A percentile compares a stretch with the other conserved stretches of the same genome.
Evolutionary conservation across 2,888 invertebrate species (phyloP).

Genomic region (Sturmia bella): DNA sequence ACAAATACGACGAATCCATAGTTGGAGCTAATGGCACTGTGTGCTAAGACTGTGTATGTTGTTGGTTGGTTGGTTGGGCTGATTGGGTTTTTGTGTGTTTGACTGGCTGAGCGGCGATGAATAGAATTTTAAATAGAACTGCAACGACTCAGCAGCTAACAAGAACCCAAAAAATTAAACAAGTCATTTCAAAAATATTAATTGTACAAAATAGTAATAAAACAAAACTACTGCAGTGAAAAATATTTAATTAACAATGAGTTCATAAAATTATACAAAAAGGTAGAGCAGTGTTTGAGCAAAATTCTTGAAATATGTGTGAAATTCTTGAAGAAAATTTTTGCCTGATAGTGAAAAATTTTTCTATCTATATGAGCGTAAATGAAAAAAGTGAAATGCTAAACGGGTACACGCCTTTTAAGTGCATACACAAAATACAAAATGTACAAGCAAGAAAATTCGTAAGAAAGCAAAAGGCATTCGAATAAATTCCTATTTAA

Average conservation of each 20-base stretch:
- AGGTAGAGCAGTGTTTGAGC: constrained; percentile 27
- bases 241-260: constrained; percentile 27
- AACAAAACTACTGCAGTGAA: constrained; percentile 25
- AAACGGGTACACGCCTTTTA: constrained; percentile 74
- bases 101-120: constrained; percentile 51
- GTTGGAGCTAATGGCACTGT: constrained; percentile 60
- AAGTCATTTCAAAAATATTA: constrained; percentile 39
- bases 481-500: constrained; percentile 50
- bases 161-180: constrained; percentile 49
- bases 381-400: constrained; percentile 65
- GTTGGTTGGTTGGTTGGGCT: constrained; percentile 40
- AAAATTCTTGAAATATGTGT: constrained; percentile 25
- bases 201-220: constrained; percentile 18
- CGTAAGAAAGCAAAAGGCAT: constrained; percentile 37
- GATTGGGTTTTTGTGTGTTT: constrained; percentile 28
- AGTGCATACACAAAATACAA: constrained; percentile 71
- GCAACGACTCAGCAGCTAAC: constrained; percentile 66
- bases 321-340: constrained; percentile 50
- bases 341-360: constrained; percentile 50
- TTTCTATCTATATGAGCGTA: constrained; percentile 54
- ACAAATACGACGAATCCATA: constrained; percentile 65
- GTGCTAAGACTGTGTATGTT: constrained; percentile 49
- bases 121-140: constrained; percentile 68
- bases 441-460: constrained; percentile 41
- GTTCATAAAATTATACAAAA: constrained; percentile 44